Evolutionary conservation across 2,113 vertebrate species (phyloP).

Genomic region (Trochalopteron elliotii): DNA sequence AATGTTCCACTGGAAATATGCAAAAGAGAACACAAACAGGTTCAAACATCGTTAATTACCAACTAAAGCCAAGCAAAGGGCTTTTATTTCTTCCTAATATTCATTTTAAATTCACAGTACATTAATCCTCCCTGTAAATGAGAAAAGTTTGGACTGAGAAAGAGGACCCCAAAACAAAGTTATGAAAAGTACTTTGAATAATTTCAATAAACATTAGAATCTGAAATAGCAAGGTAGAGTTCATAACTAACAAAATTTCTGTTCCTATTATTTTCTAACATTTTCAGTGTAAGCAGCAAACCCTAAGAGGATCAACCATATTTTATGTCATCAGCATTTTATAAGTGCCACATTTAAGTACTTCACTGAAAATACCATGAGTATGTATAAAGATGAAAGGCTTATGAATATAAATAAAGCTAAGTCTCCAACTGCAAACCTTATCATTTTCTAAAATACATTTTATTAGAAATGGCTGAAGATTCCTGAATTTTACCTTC

Average conservation of each 20-base stretch:
- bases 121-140: slow-evolving; percentile 39
- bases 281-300: slow-evolving; percentile 81
- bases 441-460: slow-evolving; percentile 81
- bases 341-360: slow-evolving; percentile 83
- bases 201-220: slow-evolving; percentile 70
- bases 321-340: slow-evolving; percentile 86
- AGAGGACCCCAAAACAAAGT: slow-evolving; percentile 69
- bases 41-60: slow-evolving; percentile 52
- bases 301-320: slow-evolving; percentile 82
- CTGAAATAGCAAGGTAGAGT: slow-evolving; percentile 71
- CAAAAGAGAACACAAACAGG: slow-evolving; percentile 49
- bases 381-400: slow-evolving; percentile 83
- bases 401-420: slow-evolving; percentile 87
- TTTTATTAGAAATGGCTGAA: slow-evolving; percentile 77
- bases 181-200: slow-evolving; percentile 63
- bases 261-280: slow-evolving; percentile 78
- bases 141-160: slow-evolving; percentile 63
- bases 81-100: slow-evolving; percentile 46
- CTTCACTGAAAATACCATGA: slow-evolving; percentile 80
- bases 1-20: slow-evolving; percentile 58
- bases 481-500: slow-evolving; percentile 75
- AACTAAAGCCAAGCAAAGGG: slow-evolving; percentile 39
- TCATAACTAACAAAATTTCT: slow-evolving; percentile 72
- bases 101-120: slow-evolving; percentile 46
- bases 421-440: slow-evolving; percentile 81